Base-by-base conservation (phyloP, 2,113 vertebrate species). In the Sphaerodactylus townsendi region DNA sequence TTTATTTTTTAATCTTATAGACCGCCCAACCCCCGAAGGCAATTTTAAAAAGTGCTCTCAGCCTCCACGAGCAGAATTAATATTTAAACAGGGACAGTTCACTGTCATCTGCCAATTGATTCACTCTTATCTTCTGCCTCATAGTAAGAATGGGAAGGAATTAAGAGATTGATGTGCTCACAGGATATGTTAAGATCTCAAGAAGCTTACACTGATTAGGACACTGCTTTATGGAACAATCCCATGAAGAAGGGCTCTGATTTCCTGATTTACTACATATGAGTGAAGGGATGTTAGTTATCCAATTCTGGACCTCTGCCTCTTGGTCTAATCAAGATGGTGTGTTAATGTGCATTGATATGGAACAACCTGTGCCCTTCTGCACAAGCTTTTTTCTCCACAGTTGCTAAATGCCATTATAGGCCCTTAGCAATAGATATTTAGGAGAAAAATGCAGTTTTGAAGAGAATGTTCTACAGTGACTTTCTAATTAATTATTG, bases 371-470 rank as follows among this genome's bases (percentile, higher is more conserved):
- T 37, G 19, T 37, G 33, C 15, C 6, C 33, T 19, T 8, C 33
- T 69, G 19, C 13, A 41, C 37, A 46, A 46, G 39, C 25, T 44
- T 14, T 44, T n/a, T 71, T 33, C 25, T 11, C 10, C 0, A 0
- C 0, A 62, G 1, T 21, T 39, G 30, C 33, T 41, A 9, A 0
- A 1, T 33, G 46, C 9, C 77, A 5, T 5, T 6, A 6, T 15
- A 17, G 5, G 35, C 50, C n/a, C 44, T 41, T 79, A 79, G 11
- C 8, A 9, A 28, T 6, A 77, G 8, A 44, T 33, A 73, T 70
- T 59, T 59, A 2, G 3, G 2, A 85, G 71, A 0, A 5, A 41
- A 14, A n/a, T 7, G 3, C 28, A 83, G 80, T 41, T 15, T 87
- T 48, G n/a, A n/a, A 39, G 77, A 37, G 30, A 17, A 41, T 15